Percentiles rank a stretch among this genome's conserved stretches.
Conservation (phyloP, 1,140 invertebrate species). For the Mercenaria mercenaria region DNA sequence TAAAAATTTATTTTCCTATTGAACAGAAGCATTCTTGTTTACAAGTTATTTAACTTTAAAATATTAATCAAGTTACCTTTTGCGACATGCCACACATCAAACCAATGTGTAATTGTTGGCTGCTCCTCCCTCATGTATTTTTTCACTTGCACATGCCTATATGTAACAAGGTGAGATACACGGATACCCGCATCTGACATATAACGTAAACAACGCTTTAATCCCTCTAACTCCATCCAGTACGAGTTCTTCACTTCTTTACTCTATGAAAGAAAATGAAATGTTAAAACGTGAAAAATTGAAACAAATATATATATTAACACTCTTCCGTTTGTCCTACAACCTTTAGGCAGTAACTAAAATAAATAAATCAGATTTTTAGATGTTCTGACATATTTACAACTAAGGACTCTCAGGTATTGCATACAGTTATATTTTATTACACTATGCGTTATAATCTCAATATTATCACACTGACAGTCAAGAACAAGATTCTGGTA, state of each 20-base stretch:
- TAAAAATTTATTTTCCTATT: too few species aligned
- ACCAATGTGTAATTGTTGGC: slow-evolving; percentile 20
- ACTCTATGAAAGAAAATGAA: slow-evolving; percentile 30
- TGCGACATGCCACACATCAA: slow-evolving; percentile 67
- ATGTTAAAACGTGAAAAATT: not conserved
- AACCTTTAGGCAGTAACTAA: not conserved
- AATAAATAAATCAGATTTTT: not conserved
- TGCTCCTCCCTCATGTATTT: slow-evolving; percentile 61
- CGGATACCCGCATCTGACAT: not conserved
- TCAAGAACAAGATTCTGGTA: not conserved
- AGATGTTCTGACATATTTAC: not conserved
- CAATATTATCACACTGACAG: not conserved
- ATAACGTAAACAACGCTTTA: not conserved
- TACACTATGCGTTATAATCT: not conserved
- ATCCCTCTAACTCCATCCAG: slow-evolving; percentile 46
- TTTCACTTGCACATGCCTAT: slow-evolving; percentile 25
- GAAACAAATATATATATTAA: not conserved
- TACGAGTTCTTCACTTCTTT: slow-evolving; percentile 58
- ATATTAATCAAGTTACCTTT: slow-evolving; percentile 65
- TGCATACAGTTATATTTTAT: not conserved
- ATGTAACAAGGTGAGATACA: slow-evolving; percentile 26
- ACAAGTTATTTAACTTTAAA: too few species aligned
- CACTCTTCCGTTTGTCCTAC: not conserved
- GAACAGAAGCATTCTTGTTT: too few species aligned
- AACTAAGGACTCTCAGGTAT: too few species aligned